Conservation (phyloP, 2,113 vertebrate genomes). For the Acanthochromis polyacanthus region DNA sequence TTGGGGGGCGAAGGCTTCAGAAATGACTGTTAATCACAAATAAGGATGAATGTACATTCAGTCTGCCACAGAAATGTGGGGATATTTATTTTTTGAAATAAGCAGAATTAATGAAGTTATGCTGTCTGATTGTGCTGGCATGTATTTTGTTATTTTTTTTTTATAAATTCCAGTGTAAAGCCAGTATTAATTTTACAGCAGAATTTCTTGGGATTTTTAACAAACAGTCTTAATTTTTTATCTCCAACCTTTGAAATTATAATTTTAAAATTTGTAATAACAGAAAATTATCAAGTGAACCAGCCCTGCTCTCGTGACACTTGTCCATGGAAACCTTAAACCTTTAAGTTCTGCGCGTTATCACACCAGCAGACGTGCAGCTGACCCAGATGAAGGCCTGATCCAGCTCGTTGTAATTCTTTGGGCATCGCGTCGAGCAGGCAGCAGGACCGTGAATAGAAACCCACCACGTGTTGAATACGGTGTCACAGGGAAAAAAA, state of each 20-base stretch:
- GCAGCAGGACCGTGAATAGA: constrained; percentile 64
- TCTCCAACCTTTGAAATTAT: constrained; percentile 44
- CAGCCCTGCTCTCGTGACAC: neutral
- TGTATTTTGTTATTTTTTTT: neutral
- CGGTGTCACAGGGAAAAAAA: constrained; percentile 62
- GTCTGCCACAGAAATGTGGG: neutral
- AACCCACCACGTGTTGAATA: constrained; percentile 83
- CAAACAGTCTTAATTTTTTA: constrained; percentile 4
- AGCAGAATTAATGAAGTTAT: neutral
- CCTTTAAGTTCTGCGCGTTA: constrained; percentile 29
- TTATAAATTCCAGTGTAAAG: neutral
- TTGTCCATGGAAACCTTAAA: constrained; percentile 27
- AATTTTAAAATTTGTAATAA: neutral
- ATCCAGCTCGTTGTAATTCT: constrained; percentile 80
- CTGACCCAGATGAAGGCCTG: constrained; percentile 80
- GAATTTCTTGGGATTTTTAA: neutral
- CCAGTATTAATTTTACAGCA: neutral
- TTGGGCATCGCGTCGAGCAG: constrained; percentile 60
- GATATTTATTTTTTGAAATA: neutral
- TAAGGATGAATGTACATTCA: neutral
- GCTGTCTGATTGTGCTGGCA: neutral
- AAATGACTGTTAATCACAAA: constrained; percentile 20
- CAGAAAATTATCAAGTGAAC: neutral
- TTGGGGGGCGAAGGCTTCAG: constrained; percentile 26
- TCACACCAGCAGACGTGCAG: constrained; percentile 45